Percentiles rank a stretch among this genome's conserved stretches.
phyloP scores from a whole-genome alignment of 2,888 invertebrate genomes.

The Hylaea fasciaria region DNA sequence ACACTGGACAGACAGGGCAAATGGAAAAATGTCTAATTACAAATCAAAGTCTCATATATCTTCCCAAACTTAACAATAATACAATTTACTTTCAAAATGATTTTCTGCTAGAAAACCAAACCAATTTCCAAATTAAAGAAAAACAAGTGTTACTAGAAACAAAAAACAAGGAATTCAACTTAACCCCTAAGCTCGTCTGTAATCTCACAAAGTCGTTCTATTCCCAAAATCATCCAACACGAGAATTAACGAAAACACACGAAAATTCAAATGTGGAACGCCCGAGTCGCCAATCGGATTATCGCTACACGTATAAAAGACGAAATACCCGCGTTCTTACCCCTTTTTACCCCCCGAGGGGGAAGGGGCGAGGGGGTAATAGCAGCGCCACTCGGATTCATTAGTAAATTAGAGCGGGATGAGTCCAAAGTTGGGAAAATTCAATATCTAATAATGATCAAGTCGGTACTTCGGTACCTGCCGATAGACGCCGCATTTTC shows the following conservation, averaged over 20 bases:
- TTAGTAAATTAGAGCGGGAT: slow-evolving; percentile 86
- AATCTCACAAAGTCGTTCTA: slow-evolving; percentile 25
- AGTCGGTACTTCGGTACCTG: slow-evolving; percentile 47
- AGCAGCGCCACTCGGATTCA: slow-evolving; percentile 84
- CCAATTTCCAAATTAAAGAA: no score
- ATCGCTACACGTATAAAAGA: slow-evolving; percentile 84
- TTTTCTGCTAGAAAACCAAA: no score
- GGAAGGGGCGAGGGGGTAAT: slow-evolving; percentile 63
- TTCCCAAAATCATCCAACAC: slow-evolving; percentile 28
- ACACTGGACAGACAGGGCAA: no score
- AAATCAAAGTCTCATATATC: no score
- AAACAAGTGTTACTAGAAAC: no score
- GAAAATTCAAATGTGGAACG: slow-evolving; percentile 81
- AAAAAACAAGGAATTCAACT: slow-evolving; percentile 10
- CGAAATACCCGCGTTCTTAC: slow-evolving; percentile 79
- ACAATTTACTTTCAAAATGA: no score
- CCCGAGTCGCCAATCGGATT: slow-evolving; percentile 82
- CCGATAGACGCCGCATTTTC: slow-evolving; percentile 54
- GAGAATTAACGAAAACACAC: slow-evolving; percentile 64
- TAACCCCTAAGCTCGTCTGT: slow-evolving; percentile 14
- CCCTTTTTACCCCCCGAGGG: slow-evolving; percentile 49
- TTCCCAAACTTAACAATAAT: no score
- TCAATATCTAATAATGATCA: slow-evolving; percentile 85
- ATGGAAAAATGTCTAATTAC: no score
- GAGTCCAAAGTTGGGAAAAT: slow-evolving; percentile 85